phyloP scores from a whole-genome alignment of 2,888 invertebrate genomes.

The Acanthosepion esculentum region DNA sequence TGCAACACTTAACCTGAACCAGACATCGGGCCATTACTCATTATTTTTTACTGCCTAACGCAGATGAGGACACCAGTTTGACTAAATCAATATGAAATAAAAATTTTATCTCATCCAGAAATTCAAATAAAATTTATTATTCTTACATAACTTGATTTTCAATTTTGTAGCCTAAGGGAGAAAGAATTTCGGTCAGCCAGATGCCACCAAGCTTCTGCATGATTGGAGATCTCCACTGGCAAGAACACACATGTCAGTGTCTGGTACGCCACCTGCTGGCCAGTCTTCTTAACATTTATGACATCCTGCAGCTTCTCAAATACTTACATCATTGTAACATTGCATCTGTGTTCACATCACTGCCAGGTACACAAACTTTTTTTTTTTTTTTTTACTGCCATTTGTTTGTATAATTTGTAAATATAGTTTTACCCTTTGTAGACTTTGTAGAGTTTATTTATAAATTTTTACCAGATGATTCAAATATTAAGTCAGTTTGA shows the following conservation, averaged over 20 bases:
- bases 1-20: too few species aligned
- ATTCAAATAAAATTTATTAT: neutral
- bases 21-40: too few species aligned
- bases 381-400: neutral
- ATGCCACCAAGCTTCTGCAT: slow-evolving; percentile 39
- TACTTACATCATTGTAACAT: slow-evolving; percentile 66
- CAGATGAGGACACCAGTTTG: too few species aligned
- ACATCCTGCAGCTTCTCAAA: slow-evolving; percentile 62
- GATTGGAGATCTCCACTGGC: slow-evolving; percentile 63
- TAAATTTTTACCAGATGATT: too few species aligned
- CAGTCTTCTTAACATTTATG: slow-evolving; percentile 57
- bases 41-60: too few species aligned
- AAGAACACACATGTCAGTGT: slow-evolving; percentile 62
- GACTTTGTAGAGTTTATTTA: too few species aligned
- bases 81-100: too few species aligned
- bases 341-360: slow-evolving; percentile 60
- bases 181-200: neutral
- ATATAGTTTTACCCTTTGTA: too few species aligned
- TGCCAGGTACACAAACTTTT: neutral
- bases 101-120: neutral
- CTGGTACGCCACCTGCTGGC: slow-evolving; percentile 63
- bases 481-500: too few species aligned
- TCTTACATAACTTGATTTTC: neutral
- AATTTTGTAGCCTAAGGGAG: slow-evolving; percentile 33
- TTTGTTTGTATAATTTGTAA: neutral